Evolutionary conservation across 2,888 invertebrate species (phyloP), one percentile per base, ranked within the genome.

Genomic region (Archips xylosteana): DNA sequence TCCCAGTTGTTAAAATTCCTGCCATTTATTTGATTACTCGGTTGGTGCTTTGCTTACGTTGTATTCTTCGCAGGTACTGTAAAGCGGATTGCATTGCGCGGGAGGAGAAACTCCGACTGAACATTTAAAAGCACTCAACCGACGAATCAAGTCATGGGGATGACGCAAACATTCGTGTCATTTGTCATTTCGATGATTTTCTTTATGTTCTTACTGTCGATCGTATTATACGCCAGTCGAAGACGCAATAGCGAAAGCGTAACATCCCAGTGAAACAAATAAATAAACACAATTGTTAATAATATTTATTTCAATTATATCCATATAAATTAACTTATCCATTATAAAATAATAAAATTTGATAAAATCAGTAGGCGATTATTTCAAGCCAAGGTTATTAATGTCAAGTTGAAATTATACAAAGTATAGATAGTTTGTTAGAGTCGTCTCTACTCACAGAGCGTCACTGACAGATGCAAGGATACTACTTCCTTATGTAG

Each of bases 401-500:
- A 86, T 89, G 87, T 89, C 87, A 87, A 85, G 82, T 83, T 80
- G 79, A 82, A 81, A 81, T 83, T 80, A 80, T 74, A 78, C 77
- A 47, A 78, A 75, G 66, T 73, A 78, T 70, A 78, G 78, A 79
- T 76, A 78, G 12, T 51, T n/a, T 81, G 82, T 84, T 84, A 84
- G 71, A 45, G 72, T 63, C 10, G 42, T 47, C 47, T 45, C 62
- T n/a, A 49, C 15, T 45, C 47, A 15, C 15, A 15, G 57, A 57
- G 32, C 63, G 69, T 82, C 63, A 32, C 85, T 76, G 81, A 80
- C 78, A 74, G 76, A 67, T 71, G 76, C 82, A 78, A 83, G 90
- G 89, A 92, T 89, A 76, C 92, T 78, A 87, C 92, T 92, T 85
- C 83, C 93, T 93, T 93, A 91, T 90, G 84, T 89, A 81, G 75